A percentile compares a stretch with the other conserved stretches of the same genome.
These are phyloP conservation scores for Apodemia zela DNA, from an alignment of 2,888 invertebrate genomes.

Conservation along the genomic window DNA sequence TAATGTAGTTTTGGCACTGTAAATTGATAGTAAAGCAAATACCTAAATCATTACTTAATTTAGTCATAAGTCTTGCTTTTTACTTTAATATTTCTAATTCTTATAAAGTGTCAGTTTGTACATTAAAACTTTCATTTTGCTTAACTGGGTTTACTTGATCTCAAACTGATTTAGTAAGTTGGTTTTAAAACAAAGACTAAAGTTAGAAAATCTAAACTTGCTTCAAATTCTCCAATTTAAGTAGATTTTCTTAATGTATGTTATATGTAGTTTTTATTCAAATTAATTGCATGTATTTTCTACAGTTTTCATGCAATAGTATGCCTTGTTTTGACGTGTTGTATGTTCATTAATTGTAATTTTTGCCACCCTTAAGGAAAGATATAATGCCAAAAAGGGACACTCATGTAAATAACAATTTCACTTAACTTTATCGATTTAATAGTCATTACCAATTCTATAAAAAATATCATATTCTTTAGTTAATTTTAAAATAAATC, in stretches of 20 bases:
- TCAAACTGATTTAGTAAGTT: conserved; percentile 2
- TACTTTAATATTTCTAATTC: conserved; percentile 27
- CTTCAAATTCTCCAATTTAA: not conserved
- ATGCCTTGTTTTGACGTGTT: not conserved
- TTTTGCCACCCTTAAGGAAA: not conserved
- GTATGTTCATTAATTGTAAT: no score
- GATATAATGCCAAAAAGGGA: not conserved
- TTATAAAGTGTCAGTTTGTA: conserved; percentile 18
- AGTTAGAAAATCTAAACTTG: not conserved
- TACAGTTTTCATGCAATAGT: not conserved
- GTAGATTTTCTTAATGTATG: not conserved
- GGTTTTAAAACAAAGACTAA: conserved; percentile 3
- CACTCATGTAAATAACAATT: not conserved
- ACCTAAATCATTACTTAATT: conserved; percentile 52
- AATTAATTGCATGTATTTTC: not conserved
- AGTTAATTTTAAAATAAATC: no score
- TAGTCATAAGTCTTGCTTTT: conserved; percentile 41
- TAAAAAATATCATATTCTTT: no score
- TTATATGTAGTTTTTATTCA: not conserved
- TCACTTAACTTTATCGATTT: not conserved
- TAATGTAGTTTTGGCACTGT: conserved; percentile 56
- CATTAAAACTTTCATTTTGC: conserved; percentile 10
- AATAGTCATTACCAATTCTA: no score
- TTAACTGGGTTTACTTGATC: conserved; percentile 9
- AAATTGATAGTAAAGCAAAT: conserved; percentile 57